phyloP scores from a whole-genome alignment of 2,113 vertebrate species.

The Leiothrix lutea region DNA sequence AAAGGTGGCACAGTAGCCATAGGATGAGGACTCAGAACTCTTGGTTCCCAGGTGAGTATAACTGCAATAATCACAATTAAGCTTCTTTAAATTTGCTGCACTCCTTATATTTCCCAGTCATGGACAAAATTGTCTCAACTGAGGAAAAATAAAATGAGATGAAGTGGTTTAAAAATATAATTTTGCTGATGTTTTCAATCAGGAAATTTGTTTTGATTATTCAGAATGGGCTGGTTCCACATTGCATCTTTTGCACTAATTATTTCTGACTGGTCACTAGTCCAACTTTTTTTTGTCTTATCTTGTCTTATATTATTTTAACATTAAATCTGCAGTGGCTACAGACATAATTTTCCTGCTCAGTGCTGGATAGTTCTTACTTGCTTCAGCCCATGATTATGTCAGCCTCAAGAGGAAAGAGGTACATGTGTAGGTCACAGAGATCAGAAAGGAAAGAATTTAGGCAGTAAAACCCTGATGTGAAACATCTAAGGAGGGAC shows the following conservation, averaged over 20 bases:
- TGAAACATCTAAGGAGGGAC: constrained; percentile 26
- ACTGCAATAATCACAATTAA: not conserved
- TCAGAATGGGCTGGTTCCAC: not conserved
- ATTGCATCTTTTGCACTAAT: not conserved
- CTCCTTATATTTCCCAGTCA: not conserved
- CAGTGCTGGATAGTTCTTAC: not conserved
- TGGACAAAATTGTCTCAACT: not conserved
- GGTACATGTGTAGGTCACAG: constrained; percentile 54
- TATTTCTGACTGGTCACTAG: not conserved
- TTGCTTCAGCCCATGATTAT: not conserved
- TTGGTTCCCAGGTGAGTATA: not conserved
- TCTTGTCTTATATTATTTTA: not conserved
- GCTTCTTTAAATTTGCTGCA: not conserved
- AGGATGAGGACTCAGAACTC: not conserved
- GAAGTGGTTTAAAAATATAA: not conserved
- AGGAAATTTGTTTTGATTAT: not conserved
- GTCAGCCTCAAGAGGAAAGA: not conserved
- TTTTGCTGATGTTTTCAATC: not conserved
- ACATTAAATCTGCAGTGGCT: not conserved
- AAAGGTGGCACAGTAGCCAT: not conserved
- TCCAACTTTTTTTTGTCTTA: not conserved
- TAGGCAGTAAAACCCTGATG: constrained; percentile 13
- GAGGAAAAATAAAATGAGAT: not conserved
- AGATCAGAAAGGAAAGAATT: constrained; percentile 52
- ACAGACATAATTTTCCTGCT: not conserved